phyloP scores from a whole-genome alignment of 2,888 invertebrate species.

The Macrosoma leucophasiata region DNA sequence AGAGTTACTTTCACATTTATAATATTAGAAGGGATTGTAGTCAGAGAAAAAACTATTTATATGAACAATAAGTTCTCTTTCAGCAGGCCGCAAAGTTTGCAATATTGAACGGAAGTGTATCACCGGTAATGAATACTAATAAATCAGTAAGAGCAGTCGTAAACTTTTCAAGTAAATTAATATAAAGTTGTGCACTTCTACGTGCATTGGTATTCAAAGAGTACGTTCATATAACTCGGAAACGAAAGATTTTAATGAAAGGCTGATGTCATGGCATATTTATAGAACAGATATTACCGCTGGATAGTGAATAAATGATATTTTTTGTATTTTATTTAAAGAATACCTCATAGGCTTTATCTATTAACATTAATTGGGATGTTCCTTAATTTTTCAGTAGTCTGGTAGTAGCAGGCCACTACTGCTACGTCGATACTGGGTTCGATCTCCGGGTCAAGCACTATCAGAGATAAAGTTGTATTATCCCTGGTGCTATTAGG shows the following conservation, averaged over 20 bases:
- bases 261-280: conserved; percentile 37
- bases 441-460: too few species aligned
- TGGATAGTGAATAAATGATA: too few species aligned
- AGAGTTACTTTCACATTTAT: too few species aligned
- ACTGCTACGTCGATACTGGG: too few species aligned
- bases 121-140: conserved; percentile 58
- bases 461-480: too few species aligned
- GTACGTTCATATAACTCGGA: conserved; percentile 60
- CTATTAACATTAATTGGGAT: too few species aligned
- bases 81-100: conserved; percentile 37
- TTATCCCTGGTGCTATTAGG: too few species aligned
- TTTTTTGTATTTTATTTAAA: too few species aligned
- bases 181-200: conserved; percentile 68
- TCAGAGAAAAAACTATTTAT: conserved; percentile 37
- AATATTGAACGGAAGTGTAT: conserved; percentile 32
- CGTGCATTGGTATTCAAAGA: conserved; percentile 66
- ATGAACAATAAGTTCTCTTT: conserved; percentile 38
- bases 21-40: too few species aligned
- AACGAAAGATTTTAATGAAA: conserved; percentile 72
- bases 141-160: conserved; percentile 54
- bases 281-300: conserved; percentile 36
- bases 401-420: too few species aligned
- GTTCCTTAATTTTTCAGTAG: conserved; percentile 1
- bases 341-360: too few species aligned
- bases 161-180: conserved; percentile 68